Conservation (phyloP, 1,140 invertebrate genomes). For the Megalopta genalis region DNA sequence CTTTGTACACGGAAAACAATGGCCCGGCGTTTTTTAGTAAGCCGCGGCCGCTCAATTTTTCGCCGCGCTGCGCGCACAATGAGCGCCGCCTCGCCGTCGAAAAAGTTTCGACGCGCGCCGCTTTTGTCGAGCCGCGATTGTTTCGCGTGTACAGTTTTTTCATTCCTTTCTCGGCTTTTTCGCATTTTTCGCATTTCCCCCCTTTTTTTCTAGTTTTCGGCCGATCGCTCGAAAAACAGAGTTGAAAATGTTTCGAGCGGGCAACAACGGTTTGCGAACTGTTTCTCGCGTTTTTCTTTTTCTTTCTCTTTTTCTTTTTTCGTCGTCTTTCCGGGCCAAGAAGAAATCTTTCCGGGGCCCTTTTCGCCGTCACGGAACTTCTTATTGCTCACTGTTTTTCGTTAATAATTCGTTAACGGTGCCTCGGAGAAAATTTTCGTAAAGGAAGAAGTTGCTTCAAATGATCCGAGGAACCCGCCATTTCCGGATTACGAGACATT, state of each 20-base stretch:
- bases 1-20: constrained; percentile 47
- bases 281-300: too few relatives aligned
- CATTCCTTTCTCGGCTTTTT: neutral
- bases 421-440: too few relatives aligned
- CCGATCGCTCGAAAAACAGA: too few relatives aligned
- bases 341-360: too few relatives aligned
- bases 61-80: constrained; percentile 18
- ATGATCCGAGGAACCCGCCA: too few relatives aligned
- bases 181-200: too few relatives aligned
- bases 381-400: too few relatives aligned
- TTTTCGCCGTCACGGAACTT: too few relatives aligned
- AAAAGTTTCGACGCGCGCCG: constrained; percentile 15
- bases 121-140: constrained; percentile 38
- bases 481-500: too few relatives aligned
- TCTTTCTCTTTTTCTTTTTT: constrained; percentile 7
- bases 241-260: neutral
- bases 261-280: neutral
- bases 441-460: too few relatives aligned
- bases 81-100: neutral
- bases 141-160: constrained; percentile 19
- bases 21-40: constrained; percentile 24
- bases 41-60: constrained; percentile 40
- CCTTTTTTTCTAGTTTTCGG: neutral
- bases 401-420: too few relatives aligned
- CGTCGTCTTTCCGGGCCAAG: neutral